These are phyloP conservation scores for Pyrrhosoma nymphula DNA, from an alignment of 2,888 invertebrate species.

Conservation along the genomic window DNA sequence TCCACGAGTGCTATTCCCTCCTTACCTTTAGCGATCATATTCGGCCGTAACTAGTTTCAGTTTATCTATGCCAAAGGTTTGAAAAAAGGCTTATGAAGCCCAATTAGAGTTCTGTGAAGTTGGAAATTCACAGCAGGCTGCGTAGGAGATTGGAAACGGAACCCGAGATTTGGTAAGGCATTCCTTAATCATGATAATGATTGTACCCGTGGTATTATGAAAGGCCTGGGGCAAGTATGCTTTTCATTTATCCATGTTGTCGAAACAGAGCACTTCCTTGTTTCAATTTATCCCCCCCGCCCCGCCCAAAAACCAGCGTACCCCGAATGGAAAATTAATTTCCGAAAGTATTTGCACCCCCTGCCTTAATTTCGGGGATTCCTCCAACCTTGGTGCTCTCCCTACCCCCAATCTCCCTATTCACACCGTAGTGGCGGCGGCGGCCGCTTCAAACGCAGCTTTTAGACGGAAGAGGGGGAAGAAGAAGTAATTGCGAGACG, in stretches of 20 bases:
- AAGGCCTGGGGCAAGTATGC: not conserved
- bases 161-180: not conserved
- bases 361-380: conserved; percentile 19
- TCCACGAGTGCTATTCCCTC: no score
- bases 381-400: not conserved
- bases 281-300: not conserved
- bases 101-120: not conserved
- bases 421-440: not conserved
- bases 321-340: conserved; percentile 2
- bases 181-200: not conserved
- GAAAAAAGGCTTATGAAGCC: no score
- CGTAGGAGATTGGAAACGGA: not conserved
- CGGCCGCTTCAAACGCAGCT: not conserved
- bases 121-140: not conserved
- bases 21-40: no score
- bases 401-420: not conserved
- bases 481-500: not conserved
- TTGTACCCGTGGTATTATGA: not conserved
- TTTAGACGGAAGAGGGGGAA: not conserved
- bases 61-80: no score
- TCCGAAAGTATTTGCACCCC: conserved; percentile 59
- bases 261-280: conserved; percentile 74
- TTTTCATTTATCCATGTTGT: conserved; percentile 70
- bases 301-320: not conserved
- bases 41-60: no score